These are phyloP conservation scores for Malaclemys terrapin DNA, from an alignment of 2,113 vertebrate species.

Conservation along the genomic window DNA sequence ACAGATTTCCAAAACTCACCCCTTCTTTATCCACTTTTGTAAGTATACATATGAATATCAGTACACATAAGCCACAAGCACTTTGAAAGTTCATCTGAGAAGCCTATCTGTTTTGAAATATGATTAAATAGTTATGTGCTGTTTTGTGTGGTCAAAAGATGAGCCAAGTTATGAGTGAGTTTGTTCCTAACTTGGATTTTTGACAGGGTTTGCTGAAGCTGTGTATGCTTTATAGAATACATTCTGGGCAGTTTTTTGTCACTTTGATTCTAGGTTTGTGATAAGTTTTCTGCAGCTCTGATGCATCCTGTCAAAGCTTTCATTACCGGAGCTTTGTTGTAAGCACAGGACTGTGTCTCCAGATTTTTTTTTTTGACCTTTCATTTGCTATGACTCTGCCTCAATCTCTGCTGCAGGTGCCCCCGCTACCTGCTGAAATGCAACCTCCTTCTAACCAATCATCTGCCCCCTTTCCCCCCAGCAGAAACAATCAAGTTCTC, in stretches of 20 bases:
- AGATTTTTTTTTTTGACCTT: too few species aligned
- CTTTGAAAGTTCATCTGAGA: slow-evolving; percentile 1
- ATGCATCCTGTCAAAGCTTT: too few species aligned
- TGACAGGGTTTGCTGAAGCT: background rate
- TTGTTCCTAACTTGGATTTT: background rate
- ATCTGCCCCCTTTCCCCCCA: too few species aligned
- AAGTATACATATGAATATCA: background rate
- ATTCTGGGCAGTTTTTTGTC: background rate
- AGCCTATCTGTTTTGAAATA: background rate
- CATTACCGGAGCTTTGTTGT: background rate
- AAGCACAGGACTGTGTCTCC: background rate
- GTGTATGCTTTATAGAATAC: background rate
- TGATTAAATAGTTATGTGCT: background rate
- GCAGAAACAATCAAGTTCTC: background rate
- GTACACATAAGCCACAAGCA: background rate
- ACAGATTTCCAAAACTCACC: background rate
- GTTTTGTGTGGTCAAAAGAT: background rate
- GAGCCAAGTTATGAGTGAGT: background rate
- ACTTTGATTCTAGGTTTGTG: background rate
- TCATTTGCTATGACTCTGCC: too few species aligned
- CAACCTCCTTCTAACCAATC: background rate
- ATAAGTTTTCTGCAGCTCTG: background rate
- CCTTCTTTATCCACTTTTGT: background rate
- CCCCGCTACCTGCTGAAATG: background rate
- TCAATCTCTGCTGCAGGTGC: too few species aligned